Evolutionary conservation across 2,888 invertebrate genomes (phyloP).

Genomic region (Agrochola lota): DNA sequence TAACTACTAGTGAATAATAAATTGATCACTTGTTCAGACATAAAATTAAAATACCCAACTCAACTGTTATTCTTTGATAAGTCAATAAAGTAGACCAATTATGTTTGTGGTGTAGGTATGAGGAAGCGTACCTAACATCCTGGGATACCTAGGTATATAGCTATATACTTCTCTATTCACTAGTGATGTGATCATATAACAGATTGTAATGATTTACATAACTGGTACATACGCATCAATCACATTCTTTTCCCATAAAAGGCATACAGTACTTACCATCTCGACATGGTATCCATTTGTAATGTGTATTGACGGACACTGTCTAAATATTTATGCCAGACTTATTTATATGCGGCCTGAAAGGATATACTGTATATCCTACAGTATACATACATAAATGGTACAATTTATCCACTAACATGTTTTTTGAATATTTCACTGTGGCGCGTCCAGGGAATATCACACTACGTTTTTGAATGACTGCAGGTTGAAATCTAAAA

Average conservation of each 20-base stretch:
- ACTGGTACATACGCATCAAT: slow-evolving; percentile 30
- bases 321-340: neutral
- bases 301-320: slow-evolving; percentile 19
- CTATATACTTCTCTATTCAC: neutral
- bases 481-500: neutral
- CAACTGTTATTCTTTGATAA: neutral
- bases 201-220: slow-evolving; percentile 43
- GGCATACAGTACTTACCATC: slow-evolving; percentile 9
- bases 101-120: neutral
- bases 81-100: neutral
- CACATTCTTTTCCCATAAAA: slow-evolving; percentile 50
- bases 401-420: too few species aligned
- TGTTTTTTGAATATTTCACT: too few species aligned
- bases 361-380: too few species aligned
- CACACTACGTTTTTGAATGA: neutral
- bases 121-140: neutral
- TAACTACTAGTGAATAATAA: neutral
- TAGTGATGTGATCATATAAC: slow-evolving; percentile 41
- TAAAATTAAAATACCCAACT: neutral
- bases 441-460: too few species aligned
- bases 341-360: too few species aligned
- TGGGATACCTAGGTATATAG: too few species aligned
- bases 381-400: too few species aligned
- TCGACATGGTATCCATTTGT: slow-evolving; percentile 30
- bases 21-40: neutral